Evolutionary conservation across 2,113 vertebrate genomes (phyloP), one percentile per base, ranked within the genome.

Genomic region (Hippolais icterina): DNA sequence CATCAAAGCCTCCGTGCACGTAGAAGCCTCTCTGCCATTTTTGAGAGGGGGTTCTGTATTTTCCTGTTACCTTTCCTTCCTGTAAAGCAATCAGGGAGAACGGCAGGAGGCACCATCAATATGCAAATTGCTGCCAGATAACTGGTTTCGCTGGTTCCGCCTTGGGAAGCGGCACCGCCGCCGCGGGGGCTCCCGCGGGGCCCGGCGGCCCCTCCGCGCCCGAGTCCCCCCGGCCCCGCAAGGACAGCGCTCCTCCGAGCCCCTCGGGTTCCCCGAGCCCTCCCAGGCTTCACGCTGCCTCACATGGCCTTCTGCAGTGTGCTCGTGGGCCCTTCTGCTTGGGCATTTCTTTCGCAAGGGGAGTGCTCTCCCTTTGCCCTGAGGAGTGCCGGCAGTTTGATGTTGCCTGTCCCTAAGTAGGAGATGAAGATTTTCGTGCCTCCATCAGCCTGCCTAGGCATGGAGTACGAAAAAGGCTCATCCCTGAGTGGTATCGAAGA

Each of bases 81-180:
- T 96, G 97, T 96, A 95, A 98, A 98, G 98, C 98, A 98, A 98
- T 98, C 98, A 98, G 91, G 89, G 96, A 93, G 97, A 98, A 90
- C 98, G 92, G 98, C 98, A 93, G 98, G 98, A 98, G 98, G 98
- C 97, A 96, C 98, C 96, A 98, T 98, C 97, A 98, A 98, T 98
- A 98, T 98, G 98, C 97, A 98, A 97, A 98, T 98, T 94, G 90
- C 97, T 53, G 78, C 96, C 97, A 97, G 97, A 98, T 97, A 97
- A 97, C 98, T 97, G 97, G 97, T 98, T 98, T 97, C 97, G 97
- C 94, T 97, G 97, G 98, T 97, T 98, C 96, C 96, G 97, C 98
- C 97, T 97, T 94, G 95, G 97, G 96, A 97, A 97, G 97, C 83
- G 33, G 94, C 96, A 79, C 66, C 82, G 41, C 27, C 50, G 50